These are phyloP conservation scores for Chromis chromis DNA, from an alignment of 2,797 vertebrate genomes.

Conservation along the genomic window DNA sequence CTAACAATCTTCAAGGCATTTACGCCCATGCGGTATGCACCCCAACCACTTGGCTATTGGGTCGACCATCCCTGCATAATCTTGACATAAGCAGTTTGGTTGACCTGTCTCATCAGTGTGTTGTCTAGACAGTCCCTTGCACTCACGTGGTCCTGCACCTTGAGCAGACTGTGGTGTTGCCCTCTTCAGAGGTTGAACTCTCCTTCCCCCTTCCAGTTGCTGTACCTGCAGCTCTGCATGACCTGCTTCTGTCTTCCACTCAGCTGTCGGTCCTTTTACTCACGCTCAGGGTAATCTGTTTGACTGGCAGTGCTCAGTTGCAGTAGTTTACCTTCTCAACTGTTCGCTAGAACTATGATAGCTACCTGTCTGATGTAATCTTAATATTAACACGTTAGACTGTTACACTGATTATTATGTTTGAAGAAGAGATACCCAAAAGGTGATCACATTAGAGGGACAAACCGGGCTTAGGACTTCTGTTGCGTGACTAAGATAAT, in stretches of 20 bases:
- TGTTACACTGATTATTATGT: not conserved
- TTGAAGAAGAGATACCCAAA: not conserved
- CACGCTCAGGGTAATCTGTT: constrained; percentile 46
- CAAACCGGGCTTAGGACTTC: not conserved
- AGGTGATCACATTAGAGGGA: not conserved
- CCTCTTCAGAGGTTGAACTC: constrained; percentile 23
- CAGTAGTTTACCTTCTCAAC: constrained; percentile 19
- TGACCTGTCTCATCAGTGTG: constrained; percentile 23
- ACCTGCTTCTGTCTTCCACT: constrained; percentile 51
- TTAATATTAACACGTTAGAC: not conserved
- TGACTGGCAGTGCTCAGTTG: constrained; percentile 4
- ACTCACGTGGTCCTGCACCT: constrained; percentile 28
- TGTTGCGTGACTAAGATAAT: not conserved
- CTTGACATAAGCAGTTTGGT: constrained; percentile 16
- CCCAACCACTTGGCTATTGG: too few species aligned
- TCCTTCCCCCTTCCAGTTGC: constrained; percentile 3
- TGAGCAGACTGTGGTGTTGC: constrained; percentile 21
- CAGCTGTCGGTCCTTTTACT: constrained; percentile 39
- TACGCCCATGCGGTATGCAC: too few species aligned
- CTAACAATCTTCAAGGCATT: too few species aligned
- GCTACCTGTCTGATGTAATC: not conserved
- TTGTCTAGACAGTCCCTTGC: constrained; percentile 42
- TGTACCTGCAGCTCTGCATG: constrained; percentile 36
- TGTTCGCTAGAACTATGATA: constrained; percentile 11
- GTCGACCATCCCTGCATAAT: not conserved